Conservation (phyloP, 2,113 vertebrate genomes). For the Bolborhynchus lineola region DNA sequence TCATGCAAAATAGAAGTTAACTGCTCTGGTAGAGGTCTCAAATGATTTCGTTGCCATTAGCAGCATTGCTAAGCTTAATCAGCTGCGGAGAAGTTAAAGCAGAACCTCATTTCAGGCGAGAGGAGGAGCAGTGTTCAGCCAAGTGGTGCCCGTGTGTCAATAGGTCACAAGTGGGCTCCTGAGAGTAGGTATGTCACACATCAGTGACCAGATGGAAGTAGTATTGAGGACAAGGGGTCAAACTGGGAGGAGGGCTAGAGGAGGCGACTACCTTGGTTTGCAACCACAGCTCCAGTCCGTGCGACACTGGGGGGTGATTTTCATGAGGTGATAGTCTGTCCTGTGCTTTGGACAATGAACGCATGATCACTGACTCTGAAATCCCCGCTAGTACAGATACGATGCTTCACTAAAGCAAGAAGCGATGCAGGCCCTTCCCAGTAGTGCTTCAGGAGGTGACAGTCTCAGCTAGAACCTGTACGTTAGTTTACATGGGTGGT, state of each 20-base stretch:
- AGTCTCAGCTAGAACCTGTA: not conserved
- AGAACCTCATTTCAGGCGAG: not conserved
- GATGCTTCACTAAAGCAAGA: not conserved
- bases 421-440: not conserved
- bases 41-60: not conserved
- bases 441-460: not conserved
- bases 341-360: not conserved
- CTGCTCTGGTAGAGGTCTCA: conserved; percentile 11
- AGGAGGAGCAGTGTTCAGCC: rapidly evolving
- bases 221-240: not conserved
- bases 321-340: not conserved
- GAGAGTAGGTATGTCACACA: not conserved
- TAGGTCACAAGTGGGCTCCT: not conserved
- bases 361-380: not conserved
- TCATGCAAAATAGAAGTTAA: conserved; percentile 33
- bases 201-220: not conserved
- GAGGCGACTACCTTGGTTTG: not conserved
- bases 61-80: conserved; percentile 9
- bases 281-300: not conserved
- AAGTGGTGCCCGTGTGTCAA: not conserved
- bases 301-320: not conserved
- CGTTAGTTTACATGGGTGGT: not conserved
- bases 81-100: conserved; percentile 2
- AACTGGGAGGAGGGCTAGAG: not conserved
- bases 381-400: not conserved